phyloP scores from a whole-genome alignment of 2,888 invertebrate genomes.

The Spilosoma lubricipeda region DNA sequence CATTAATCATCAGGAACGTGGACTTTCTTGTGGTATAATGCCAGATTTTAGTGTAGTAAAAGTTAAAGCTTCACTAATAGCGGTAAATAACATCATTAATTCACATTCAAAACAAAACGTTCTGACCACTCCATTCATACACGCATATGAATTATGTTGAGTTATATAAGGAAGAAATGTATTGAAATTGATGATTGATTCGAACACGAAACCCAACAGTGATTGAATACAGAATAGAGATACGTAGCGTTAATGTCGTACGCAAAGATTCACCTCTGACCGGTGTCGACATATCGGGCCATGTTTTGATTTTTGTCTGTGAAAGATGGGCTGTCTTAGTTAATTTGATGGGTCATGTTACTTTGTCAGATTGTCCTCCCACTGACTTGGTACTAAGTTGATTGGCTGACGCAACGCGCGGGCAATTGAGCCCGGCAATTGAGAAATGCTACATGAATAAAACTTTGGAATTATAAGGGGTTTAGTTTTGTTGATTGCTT shows the following conservation, averaged over 20 bases:
- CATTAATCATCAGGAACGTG: not conserved
- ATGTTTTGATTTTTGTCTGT: conserved; percentile 47
- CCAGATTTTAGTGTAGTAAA: not conserved
- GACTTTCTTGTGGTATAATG: not conserved
- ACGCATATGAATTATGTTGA: conserved; percentile 60
- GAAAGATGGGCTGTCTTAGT: conserved; percentile 49
- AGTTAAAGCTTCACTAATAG: not conserved
- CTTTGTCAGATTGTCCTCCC: conserved; percentile 51
- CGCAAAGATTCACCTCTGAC: conserved; percentile 74
- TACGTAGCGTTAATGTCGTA: conserved; percentile 79
- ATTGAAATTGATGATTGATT: conserved; percentile 86
- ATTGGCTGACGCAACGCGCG: conserved; percentile 18
- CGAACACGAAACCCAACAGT: conserved; percentile 73
- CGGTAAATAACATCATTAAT: conserved; percentile 16
- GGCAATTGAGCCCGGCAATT: conserved; percentile 9
- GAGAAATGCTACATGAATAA: conserved; percentile 7
- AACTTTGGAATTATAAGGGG: not conserved
- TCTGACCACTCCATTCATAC: conserved; percentile 67
- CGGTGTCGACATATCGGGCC: conserved; percentile 71
- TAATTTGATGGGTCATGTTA: conserved; percentile 46
- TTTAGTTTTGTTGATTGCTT: not conserved
- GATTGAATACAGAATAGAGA: conserved; percentile 85
- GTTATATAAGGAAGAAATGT: conserved; percentile 72
- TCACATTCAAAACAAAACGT: conserved; percentile 33
- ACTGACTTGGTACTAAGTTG: conserved; percentile 17